Conservation (phyloP, 2,797 vertebrate species). For the Paratrypauchen microcephalus region DNA sequence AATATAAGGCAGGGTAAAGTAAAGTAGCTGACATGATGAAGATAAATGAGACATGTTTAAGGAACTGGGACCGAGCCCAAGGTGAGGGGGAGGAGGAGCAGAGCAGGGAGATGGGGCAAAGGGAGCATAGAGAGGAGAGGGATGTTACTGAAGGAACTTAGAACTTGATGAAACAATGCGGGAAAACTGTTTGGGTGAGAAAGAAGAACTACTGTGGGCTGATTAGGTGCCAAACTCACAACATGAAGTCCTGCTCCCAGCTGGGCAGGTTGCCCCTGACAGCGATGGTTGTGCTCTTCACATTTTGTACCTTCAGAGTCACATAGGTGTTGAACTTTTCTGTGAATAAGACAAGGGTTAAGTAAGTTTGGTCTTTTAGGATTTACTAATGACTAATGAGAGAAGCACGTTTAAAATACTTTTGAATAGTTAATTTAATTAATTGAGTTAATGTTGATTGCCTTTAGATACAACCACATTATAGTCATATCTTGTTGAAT, state of each 20-base stretch:
- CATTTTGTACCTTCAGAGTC: slow-evolving; percentile 99
- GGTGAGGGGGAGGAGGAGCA: slow-evolving; percentile 14
- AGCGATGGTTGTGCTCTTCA: slow-evolving; percentile 96
- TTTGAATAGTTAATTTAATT: not conserved
- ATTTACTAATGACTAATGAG: not conserved
- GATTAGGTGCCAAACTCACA: slow-evolving; percentile 82
- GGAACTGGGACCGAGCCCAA: slow-evolving; percentile 35
- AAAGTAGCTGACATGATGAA: slow-evolving; percentile 37
- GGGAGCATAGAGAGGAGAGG: slow-evolving; percentile 31
- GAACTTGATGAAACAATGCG: slow-evolving; percentile 42
- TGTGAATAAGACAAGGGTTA: slow-evolving; percentile 53
- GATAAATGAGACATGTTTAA: slow-evolving; percentile 44
- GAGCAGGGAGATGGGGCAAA: slow-evolving; percentile 30
- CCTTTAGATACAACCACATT: not conserved
- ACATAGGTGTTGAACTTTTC: slow-evolving; percentile 99
- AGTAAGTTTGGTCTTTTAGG: not conserved
- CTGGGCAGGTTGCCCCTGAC: slow-evolving; percentile 93
- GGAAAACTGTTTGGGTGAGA: slow-evolving; percentile 26
- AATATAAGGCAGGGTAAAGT: slow-evolving; percentile 8
- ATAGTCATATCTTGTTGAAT: not conserved
- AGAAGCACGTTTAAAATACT: too few relatives aligned
- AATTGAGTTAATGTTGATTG: not conserved
- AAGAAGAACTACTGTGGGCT: slow-evolving; percentile 19
- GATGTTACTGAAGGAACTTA: slow-evolving; percentile 30
- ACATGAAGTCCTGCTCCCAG: slow-evolving; percentile 99